Evolutionary conservation across 2,797 vertebrate species (phyloP).

Genomic region (Lates japonicus): DNA sequence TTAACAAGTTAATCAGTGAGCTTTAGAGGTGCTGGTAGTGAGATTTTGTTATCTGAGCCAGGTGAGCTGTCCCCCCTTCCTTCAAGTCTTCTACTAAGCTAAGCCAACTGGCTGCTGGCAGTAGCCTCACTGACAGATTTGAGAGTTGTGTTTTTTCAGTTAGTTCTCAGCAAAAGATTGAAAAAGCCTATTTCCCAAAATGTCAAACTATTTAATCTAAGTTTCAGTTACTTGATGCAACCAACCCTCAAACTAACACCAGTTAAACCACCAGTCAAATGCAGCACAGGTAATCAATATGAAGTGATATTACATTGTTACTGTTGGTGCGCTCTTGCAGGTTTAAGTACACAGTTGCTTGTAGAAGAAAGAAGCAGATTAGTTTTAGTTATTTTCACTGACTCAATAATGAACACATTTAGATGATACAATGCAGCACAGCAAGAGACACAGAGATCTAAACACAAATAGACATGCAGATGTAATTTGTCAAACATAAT

Average conservation of each 20-base stretch:
- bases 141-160: not conserved
- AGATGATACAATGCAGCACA: not conserved
- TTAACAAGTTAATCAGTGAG: not conserved
- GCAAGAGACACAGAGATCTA: conserved; percentile 5
- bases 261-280: not conserved
- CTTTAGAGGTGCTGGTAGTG: too few species aligned
- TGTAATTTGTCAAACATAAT: conserved; percentile 51
- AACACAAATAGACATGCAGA: conserved; percentile 35
- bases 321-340: not conserved
- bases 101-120: too few species aligned
- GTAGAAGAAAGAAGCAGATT: not conserved
- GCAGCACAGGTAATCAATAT: not conserved
- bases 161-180: not conserved
- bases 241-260: not conserved
- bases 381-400: not conserved
- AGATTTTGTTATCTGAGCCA: too few species aligned
- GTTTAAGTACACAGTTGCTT: not conserved
- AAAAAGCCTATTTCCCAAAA: not conserved
- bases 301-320: not conserved
- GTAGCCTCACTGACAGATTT: not conserved
- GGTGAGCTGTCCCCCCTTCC: too few species aligned
- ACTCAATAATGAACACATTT: conserved; percentile 12
- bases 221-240: not conserved
- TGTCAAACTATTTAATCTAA: not conserved
- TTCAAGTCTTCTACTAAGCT: too few species aligned